A percentile compares a stretch with the other conserved stretches of the same genome.
Conservation (phyloP, 2,113 vertebrate species). For the Sminthopsis crassicaudata region DNA sequence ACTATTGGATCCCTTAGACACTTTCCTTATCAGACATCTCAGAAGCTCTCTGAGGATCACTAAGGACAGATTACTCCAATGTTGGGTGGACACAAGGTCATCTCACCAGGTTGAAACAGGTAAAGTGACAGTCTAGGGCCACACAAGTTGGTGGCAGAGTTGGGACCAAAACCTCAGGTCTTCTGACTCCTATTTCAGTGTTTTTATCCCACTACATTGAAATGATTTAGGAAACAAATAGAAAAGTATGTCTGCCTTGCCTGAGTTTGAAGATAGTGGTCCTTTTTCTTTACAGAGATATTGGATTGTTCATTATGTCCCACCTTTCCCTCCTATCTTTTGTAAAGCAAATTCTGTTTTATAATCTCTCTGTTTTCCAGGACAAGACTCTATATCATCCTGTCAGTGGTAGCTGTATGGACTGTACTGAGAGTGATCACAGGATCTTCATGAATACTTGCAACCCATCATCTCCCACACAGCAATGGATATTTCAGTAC, state of each 20-base stretch:
- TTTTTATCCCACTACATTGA: neutral
- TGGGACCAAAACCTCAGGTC: neutral
- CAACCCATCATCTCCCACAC: conserved; percentile 85
- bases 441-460: conserved; percentile 91
- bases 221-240: neutral
- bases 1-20: neutral
- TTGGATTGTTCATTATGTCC: neutral
- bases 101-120: neutral
- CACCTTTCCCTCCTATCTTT: neutral
- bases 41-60: neutral
- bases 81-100: neutral
- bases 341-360: neutral
- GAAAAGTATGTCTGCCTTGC: neutral
- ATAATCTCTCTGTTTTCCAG: conserved; percentile 79
- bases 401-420: conserved; percentile 91
- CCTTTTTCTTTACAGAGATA: neutral
- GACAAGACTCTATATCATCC: conserved; percentile 91
- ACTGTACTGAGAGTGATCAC: conserved; percentile 86
- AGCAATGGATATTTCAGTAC: conserved; percentile 93
- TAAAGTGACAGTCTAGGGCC: neutral
- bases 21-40: neutral
- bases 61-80: neutral
- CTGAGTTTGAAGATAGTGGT: neutral
- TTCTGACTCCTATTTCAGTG: neutral
- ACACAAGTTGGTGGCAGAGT: neutral